Evolutionary conservation across 1,140 invertebrate genomes (phyloP), one percentile per base, ranked within the genome.

Genomic region (Eubasilissa regina): DNA sequence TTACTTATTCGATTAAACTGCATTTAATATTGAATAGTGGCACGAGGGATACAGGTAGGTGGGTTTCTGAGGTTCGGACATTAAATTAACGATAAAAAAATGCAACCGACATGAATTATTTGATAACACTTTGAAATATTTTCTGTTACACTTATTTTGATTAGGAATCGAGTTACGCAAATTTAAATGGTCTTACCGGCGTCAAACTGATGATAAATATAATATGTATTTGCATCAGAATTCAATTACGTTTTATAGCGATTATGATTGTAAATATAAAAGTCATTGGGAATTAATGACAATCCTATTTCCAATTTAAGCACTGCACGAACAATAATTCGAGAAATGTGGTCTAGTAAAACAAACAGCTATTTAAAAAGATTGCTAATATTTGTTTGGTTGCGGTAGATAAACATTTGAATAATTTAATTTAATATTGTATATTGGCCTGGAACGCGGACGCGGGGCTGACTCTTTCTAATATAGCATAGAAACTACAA

Each of bases 191-290:
- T 64, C n/a, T n/a, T 21, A 43, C 12, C 43, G 43, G 44, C 44
- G 66, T 70, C 66, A 21, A 25, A 25, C 21, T 48, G 45, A 64
- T 0, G 17, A 70, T 70, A 70, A 70, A 70, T 10, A 25, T 19
- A 35, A 35, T 35, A 48, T 25, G 66, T 51, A 70, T 70, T 70
- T 70, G 66, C 66, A 48, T 70, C 15, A 51, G 17, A 70, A 70
- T 51, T 70, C 66, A 45, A 70, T 70, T 70, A 51, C 15, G 47
- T 48, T 70, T 70, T 70, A 70, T 70, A 19, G 66, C 66, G 45
- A 70, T 51, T 48, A 51, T 10, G 44, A 70, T 12, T 19, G 19
- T 9, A 70, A 70, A 48, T 13, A 1, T 70, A 51, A 48, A 68
- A 48, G n/a, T 48, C 43, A 68, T 3, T 68, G 64, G 7, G 64